Evolutionary conservation across 37 sponge, comb jelly and placozoan genomes (phyloP), one percentile per base, ranked within the genome.

Genomic region (Dysidea cf. avara): DNA sequence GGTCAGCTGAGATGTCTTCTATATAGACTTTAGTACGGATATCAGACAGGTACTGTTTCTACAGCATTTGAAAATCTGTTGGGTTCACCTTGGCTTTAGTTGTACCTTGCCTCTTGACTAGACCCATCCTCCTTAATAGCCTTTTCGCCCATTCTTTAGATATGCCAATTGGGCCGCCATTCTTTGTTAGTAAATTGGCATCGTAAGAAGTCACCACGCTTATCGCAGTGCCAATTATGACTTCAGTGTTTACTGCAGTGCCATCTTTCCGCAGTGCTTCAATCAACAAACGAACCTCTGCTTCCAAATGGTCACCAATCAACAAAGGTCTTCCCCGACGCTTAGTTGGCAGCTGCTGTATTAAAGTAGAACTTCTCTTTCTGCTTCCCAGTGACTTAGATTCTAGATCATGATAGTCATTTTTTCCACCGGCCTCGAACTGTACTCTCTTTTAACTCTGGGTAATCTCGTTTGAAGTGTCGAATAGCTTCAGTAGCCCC

Each of bases 81-180:
- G 53, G 50, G 16, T 32, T 50, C 21, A 75, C 76, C 31, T 75
- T 75, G 33, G 64, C 48, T 18, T 37, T 50, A 34, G 64, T 75
- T 5, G 7, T 75, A 21, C 29, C 76, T 35, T 64, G 30, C 6
- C 76, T 20, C 53, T 72, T 75, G 3, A 74, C 76, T 32, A 48
- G 60, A 0, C 76, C 76, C 76, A 75, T 75, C 51, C 76, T 61
- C 2, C 63, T 22, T 6, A 75, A 25, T 62, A 75, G 37, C 1
- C 63, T 11, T 60, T 75, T 71, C 0, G 71, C 71, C 55, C 56
- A 71, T 3, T 71, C 71, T 66, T 34, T 39, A 5, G 71, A 53
- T 4, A 71, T 20, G 4, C 16, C 2, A 9, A 71, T 31, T 34
- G 36, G 36, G 1, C 71, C 39, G 37, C 71, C 57, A 71, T 54